Evolutionary conservation across 1,140 invertebrate species (phyloP), one percentile per base, ranked within the genome.

Genomic region (Drosophila willistoni): DNA sequence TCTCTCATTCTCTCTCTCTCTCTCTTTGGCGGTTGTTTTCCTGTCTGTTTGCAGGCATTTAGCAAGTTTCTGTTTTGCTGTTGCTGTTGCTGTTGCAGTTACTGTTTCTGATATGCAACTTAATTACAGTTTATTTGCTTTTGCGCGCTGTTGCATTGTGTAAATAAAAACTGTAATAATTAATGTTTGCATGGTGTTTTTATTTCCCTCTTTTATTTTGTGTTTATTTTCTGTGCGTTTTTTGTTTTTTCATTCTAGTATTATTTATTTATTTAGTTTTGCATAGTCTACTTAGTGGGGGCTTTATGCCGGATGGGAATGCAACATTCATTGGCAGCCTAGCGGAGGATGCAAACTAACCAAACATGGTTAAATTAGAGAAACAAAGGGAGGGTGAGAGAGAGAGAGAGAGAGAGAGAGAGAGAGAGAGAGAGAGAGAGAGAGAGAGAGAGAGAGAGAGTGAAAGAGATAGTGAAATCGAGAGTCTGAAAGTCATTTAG

Each of bases 31-130:
- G 3, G 3, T 10, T 9, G 17, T 22, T 51, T 56, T 55, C 22
- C 62, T 25, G 59, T 29, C 33, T 71, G 69, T 66, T 71, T 71
- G 42, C 69, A 71, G 64, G 63, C 64, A 67, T 71, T 71, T 71
- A 61, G 57, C 64, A 71, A 71, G 39, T 71, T 71, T 57, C 51
- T 17, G 44, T 47, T 51, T 51, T 44, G 42, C 14, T 14, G 14
- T 42, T 42, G 41, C n/a, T n/a, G 13, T 44, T 44, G 42, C 42
- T 1, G n/a, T 44, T 44, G n/a, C 42, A 56, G 55, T 56, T 47
- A 33, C 64, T 71, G 63, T 59, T 71, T 66, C 39, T 61, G 69
- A 66, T 71, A 61, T 71, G 63, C 69, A 71, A 71, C 69, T 71
- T 71, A 71, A 71, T 71, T 71, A 71, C 64, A 39, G 25, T 66